phyloP scores from a whole-genome alignment of 2,797 vertebrate genomes.

The Erethizon dorsatum region DNA sequence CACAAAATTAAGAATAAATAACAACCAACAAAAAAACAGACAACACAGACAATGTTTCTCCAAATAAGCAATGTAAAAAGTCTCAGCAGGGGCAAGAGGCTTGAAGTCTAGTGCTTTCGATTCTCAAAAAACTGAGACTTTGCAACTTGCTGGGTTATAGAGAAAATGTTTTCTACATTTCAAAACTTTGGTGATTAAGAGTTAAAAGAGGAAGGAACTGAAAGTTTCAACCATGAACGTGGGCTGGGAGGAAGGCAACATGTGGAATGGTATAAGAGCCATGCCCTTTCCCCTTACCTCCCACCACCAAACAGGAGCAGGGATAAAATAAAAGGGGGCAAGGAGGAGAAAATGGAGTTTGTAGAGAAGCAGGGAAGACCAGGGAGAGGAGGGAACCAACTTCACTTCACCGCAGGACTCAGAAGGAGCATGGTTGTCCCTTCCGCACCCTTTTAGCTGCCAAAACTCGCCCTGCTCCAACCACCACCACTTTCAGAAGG shows the following conservation, averaged over 20 bases:
- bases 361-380: background rate
- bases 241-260: background rate
- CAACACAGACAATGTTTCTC: background rate
- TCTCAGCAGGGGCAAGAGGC: background rate
- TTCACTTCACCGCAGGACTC: background rate
- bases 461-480: accelerated
- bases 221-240: background rate
- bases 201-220: background rate
- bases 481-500: background rate
- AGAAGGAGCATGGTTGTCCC: background rate
- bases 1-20: background rate
- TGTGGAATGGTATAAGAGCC: background rate
- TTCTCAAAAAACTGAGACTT: background rate
- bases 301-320: background rate
- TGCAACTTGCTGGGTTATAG: background rate
- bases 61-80: background rate
- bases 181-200: background rate
- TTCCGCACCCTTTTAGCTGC: background rate
- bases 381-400: background rate
- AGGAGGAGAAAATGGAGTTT: background rate
- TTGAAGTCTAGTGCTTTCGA: background rate
- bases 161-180: slow-evolving; percentile 32
- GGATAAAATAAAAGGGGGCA: background rate
- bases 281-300: no score
- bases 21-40: background rate